Evolutionary conservation across 2,797 vertebrate species (phyloP), one percentile per base, ranked within the genome.

Genomic region (Pseudochirops corinnae): DNA sequence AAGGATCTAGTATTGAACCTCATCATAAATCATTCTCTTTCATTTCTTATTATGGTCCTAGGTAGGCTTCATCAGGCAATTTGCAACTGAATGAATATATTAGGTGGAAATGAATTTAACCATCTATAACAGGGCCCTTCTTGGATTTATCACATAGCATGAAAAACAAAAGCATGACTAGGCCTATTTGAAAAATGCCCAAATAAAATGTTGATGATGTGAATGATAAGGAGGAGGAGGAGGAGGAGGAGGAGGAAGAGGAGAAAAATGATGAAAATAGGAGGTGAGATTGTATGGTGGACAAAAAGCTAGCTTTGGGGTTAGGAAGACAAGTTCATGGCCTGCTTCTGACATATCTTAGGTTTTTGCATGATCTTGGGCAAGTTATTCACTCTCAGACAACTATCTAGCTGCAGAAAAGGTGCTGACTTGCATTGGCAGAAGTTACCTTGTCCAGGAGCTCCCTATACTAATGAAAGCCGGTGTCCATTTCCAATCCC

Each of bases 1-100:
- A 97, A 95, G 92, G 94, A 91, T 98, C 96, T 94, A 93, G 91
- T 93, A 97, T 92, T 97, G 97, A 96, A 82, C 31, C 60, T 31
- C 74, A 92, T 92, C 94, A 95, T 92, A 91, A 21, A 39, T 82
- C 92, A 94, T 95, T 53, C 18, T 94, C 2, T 4, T 94, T 95
- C 58, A 90, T 92, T 95, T 93, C 67, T 62, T 2, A 31, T 62
- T 92, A 93, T n/a, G 1, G 18, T 57, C 58, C 58, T 92, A 98
- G 52, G 33, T 24, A 11, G 10, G 0, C 0, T 90, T 33, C 26
- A 0, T 0, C 55, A 33, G 31, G 13, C 33, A 97, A 95, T 67
- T 95, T 39, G 58, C 56, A 95, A 56, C 39, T 67, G 56, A 97
- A 14, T 90, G 67, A 96, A 94, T 94, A 62, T 10, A 1, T 55